A percentile compares a stretch with the other conserved stretches of the same genome.
Conservation (phyloP, 2,888 invertebrate species). For the Tineola bisselliella region DNA sequence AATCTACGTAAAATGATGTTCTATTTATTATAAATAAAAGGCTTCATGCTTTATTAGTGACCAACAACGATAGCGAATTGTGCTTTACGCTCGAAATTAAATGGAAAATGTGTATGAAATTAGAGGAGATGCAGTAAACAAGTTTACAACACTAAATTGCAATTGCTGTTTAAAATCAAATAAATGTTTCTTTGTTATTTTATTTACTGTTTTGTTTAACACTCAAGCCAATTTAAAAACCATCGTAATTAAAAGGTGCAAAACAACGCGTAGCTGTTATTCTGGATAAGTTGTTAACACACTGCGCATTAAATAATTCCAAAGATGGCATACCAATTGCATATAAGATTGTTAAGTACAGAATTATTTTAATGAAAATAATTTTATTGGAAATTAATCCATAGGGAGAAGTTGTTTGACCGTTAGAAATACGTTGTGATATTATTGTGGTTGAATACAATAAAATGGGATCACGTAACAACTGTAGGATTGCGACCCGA, state of each 20-base stretch:
- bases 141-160: too few species aligned
- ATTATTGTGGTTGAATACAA: not conserved
- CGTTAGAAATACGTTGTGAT: constrained; percentile 4
- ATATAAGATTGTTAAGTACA: too few species aligned
- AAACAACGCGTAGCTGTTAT: too few species aligned
- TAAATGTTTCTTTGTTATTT: not conserved
- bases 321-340: too few species aligned
- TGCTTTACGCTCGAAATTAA: not conserved
- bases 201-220: not conserved
- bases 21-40: not conserved
- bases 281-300: too few species aligned
- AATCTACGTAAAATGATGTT: not conserved
- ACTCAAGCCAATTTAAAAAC: not conserved
- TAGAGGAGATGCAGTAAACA: not conserved
- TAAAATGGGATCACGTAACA: constrained; percentile 5
- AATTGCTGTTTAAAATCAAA: too few species aligned
- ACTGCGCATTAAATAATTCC: too few species aligned
- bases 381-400: not conserved
- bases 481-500: not conserved
- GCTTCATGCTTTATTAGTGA: not conserved
- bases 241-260: not conserved
- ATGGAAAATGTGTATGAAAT: not conserved
- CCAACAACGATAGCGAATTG: not conserved
- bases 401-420: not conserved
- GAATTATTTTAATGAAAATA: not conserved